These are phyloP conservation scores for Pemphredon lugubris DNA, from an alignment of 2,888 invertebrate genomes.

Conservation along the genomic window DNA sequence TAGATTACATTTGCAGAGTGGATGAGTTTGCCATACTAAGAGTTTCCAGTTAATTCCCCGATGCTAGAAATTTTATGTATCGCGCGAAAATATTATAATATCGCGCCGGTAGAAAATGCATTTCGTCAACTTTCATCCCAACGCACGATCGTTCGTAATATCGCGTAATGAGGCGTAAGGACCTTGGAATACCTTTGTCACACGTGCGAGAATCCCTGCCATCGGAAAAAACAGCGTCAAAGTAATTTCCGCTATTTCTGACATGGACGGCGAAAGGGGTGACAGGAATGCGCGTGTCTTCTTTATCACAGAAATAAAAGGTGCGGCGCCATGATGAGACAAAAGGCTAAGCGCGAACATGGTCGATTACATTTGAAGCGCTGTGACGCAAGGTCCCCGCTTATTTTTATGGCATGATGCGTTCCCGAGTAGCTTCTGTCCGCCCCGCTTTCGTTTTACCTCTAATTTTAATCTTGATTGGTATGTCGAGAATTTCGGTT, in stretches of 20 bases:
- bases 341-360: constrained; percentile 47
- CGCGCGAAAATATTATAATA: too few species aligned
- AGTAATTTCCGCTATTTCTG: constrained; percentile 47
- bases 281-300: constrained; percentile 29
- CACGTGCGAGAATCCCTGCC: constrained; percentile 43
- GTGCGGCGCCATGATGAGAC: constrained; percentile 25
- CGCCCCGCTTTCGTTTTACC: constrained; percentile 38
- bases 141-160: constrained; percentile 5
- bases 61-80: too few species aligned
- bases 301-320: constrained; percentile 49
- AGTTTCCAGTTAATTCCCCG: too few species aligned
- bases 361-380: constrained; percentile 56
- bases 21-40: too few species aligned
- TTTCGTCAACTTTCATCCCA: not conserved
- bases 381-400: constrained; percentile 48
- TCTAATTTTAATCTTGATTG: constrained; percentile 17
- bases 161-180: constrained; percentile 1
- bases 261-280: constrained; percentile 28
- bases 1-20: too few species aligned
- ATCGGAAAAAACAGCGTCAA: constrained; percentile 31
- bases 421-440: constrained; percentile 37
- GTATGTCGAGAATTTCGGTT: too few species aligned
- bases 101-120: too few species aligned
- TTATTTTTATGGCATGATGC: constrained; percentile 56
- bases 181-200: constrained; percentile 29